Conservation (phyloP, 2,888 invertebrate species). For the Eristalinus aeneus region DNA sequence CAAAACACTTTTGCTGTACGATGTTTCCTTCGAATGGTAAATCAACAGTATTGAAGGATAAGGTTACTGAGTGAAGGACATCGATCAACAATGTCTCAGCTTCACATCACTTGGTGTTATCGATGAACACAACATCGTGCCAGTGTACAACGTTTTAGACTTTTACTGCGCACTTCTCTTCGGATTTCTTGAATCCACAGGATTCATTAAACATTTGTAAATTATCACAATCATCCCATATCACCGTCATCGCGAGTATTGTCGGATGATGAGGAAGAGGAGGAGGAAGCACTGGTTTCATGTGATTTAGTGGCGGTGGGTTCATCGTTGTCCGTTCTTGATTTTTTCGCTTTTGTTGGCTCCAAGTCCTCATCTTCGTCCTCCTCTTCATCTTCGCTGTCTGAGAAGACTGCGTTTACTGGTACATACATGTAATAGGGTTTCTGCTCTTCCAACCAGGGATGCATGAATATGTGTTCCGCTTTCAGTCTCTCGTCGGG, state of each 20-base stretch:
- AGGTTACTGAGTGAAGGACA: slow-evolving; percentile 4
- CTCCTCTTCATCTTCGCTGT: slow-evolving; percentile 75
- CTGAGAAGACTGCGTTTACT: slow-evolving; percentile 75
- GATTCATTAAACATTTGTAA: slow-evolving; percentile 40
- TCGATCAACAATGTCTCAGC: slow-evolving; percentile 30
- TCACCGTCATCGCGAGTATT: slow-evolving; percentile 16
- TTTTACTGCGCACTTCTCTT: slow-evolving; percentile 30
- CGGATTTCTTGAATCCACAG: slow-evolving; percentile 47
- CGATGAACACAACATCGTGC: slow-evolving; percentile 2
- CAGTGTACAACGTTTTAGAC: slow-evolving; percentile 7
- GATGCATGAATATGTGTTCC: slow-evolving; percentile 76
- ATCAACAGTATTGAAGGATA: slow-evolving; percentile 37
- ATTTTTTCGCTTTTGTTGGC: slow-evolving; percentile 33
- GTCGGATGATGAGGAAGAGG: neutral
- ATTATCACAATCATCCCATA: slow-evolving; percentile 55
- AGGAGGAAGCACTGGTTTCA: neutral
- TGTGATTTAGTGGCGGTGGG: neutral
- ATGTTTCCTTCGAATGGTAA: slow-evolving; percentile 9
- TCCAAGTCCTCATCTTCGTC: slow-evolving; percentile 50
- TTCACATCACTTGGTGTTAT: neutral
- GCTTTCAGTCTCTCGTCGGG: slow-evolving; percentile 77
- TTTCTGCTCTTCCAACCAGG: slow-evolving; percentile 77
- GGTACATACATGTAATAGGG: slow-evolving; percentile 77
- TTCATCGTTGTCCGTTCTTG: slow-evolving; percentile 15
- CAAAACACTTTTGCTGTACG: slow-evolving; percentile 7